These are phyloP conservation scores for Rhegmatorhina hoffmannsi DNA, from an alignment of 2,113 vertebrate genomes.

Conservation along the genomic window DNA sequence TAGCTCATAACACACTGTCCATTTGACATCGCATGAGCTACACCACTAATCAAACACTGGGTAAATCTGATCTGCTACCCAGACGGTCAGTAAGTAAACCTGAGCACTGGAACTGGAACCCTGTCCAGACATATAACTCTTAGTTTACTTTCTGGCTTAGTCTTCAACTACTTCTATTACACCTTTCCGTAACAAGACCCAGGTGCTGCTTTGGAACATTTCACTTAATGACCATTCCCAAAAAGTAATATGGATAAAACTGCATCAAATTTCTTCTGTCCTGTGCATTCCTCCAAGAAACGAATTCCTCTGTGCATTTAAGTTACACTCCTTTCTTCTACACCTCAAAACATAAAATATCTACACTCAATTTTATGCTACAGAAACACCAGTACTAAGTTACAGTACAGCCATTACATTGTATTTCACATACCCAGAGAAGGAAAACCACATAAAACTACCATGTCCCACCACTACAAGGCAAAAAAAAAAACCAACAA, in stretches of 20 bases:
- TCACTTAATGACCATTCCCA: background rate
- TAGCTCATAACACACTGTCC: background rate
- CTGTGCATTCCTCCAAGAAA: background rate
- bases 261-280: background rate
- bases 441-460: background rate
- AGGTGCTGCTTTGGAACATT: background rate
- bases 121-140: background rate
- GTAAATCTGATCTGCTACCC: background rate
- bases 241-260: background rate
- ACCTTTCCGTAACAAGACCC: background rate
- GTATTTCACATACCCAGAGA: background rate
- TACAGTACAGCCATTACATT: background rate
- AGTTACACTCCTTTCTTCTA: background rate
- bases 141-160: background rate
- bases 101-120: background rate
- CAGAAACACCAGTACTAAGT: background rate
- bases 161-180: background rate
- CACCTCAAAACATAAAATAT: background rate
- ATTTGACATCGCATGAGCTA: background rate
- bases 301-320: background rate
- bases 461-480: background rate
- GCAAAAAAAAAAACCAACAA: background rate
- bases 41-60: background rate
- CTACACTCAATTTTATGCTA: background rate
- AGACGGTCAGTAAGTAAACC: background rate